Evolutionary conservation across 2,113 vertebrate genomes (phyloP), one percentile per base, ranked within the genome.

Genomic region (Hiodon alosoides): DNA sequence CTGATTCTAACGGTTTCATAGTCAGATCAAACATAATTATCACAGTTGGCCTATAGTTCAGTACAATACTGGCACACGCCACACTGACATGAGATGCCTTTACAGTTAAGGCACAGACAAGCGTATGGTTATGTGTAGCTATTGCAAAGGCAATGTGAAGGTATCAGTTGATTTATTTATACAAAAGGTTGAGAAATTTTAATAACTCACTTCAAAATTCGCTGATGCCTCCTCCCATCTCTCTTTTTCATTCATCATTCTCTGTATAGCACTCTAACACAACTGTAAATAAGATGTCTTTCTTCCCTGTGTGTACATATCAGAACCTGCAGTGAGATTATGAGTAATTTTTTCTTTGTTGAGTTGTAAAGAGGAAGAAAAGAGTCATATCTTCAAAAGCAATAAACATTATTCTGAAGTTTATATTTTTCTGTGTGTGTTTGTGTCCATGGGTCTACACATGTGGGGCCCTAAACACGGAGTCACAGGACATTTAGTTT

Each of bases 361-460:
- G 88, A 89, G 87, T 81, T 90, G 91, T 90, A 90, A 89, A 88
- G 79, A 87, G 84, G 83, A 87, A 83, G 84, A 85, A 84, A 79
- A 85, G 87, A 85, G 80, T 85, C 79, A 86, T 89, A 91, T 89
- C 89, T 88, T 89, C 83, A 87, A 90, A 88, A 92, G 91, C 91
- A 92, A 92, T 92, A 92, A 92, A 92, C 87, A 89, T 84, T 90
- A 90, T 91, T 90, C 88, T 89, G 86, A 81, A 90, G 86, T 89
- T 83, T 79, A 79, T 76, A 69, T 80, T 85, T 80, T 52, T 77
- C 69, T 79, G 81, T 74, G 75, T 83, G 77, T 77, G 78, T 54
- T 67, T 77, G 46, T 9, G 8, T 3, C 9, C 7, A 9, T 8
- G 58, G 3, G 7, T 4, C 9, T 59, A 14, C 58, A 11, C 58